Evolutionary conservation across 2,797 vertebrate species (phyloP).

Genomic region (Mionectes olivaceus): DNA sequence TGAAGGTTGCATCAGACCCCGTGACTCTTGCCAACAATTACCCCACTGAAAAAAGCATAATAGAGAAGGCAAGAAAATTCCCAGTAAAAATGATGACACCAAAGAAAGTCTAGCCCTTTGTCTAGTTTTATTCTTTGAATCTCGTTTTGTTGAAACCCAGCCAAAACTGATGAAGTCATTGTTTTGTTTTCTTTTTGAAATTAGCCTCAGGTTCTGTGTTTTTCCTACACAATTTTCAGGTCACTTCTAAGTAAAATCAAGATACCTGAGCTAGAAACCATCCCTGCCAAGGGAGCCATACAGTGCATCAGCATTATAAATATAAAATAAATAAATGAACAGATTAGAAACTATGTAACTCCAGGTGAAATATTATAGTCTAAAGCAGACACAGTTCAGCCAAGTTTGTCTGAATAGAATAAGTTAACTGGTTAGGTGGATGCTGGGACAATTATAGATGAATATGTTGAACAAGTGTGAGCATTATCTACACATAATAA

Average conservation of each 20-base stretch:
- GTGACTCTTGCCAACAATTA: slow-evolving; percentile 52
- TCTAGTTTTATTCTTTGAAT: slow-evolving; percentile 62
- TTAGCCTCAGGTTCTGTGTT: slow-evolving; percentile 7
- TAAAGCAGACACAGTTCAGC: neutral
- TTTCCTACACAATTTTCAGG: slow-evolving; percentile 19
- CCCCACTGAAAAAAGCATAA: slow-evolving; percentile 46
- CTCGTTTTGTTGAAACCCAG: slow-evolving; percentile 43
- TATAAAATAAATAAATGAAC: neutral
- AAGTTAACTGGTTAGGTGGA: neutral
- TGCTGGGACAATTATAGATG: neutral
- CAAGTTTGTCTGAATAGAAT: neutral
- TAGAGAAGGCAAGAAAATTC: slow-evolving; percentile 62
- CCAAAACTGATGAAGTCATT: slow-evolving; percentile 62
- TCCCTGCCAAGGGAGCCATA: neutral
- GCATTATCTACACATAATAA: neutral
- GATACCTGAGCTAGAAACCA: slow-evolving; percentile 11
- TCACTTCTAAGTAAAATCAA: neutral
- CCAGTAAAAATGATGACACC: slow-evolving; percentile 70
- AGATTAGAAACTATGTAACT: neutral
- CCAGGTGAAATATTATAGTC: neutral
- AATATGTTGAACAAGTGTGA: slow-evolving; percentile 2
- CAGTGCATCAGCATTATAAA: neutral
- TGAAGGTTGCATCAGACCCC: slow-evolving; percentile 58
- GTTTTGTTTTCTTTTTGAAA: slow-evolving; percentile 66
- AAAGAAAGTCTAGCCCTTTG: slow-evolving; percentile 69